Evolutionary conservation across 2,888 invertebrate species (phyloP), one percentile per base, ranked within the genome.

Genomic region (Coecobrya sp.): DNA sequence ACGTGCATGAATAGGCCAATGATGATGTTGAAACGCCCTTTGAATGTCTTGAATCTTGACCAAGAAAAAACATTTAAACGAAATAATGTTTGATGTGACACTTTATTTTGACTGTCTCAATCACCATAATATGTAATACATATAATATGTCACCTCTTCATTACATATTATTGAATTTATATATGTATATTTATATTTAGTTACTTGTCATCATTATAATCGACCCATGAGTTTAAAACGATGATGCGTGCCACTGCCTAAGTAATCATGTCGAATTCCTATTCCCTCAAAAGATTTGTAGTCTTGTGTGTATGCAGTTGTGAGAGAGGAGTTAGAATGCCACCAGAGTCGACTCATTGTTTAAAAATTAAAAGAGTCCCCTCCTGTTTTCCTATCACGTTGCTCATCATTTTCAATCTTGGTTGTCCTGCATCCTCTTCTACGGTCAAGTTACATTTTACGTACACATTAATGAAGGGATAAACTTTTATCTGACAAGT

Each of bases 261-360:
- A 49, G 76, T 42, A 22, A 30, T 55, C 55, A 30, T 36, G 55
- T 81, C 27, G 30, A 59, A 81, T 30, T 81, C 81, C 81, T 30
- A 81, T 81, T 81, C 27, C n/a, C 7, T 25, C 27, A 79, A 19
- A 45, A 76, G 45, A 76, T 16, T 68, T 73, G 10, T 73, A 25
- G 2, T 25, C 16, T 1, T 42, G 11, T 22, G 11, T 22, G 45
- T 45, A 19, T 42, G 30, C 8, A 19, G 16, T 36, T 36, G 36
- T 36, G 42, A 49, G 3, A 49, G 5, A 49, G 11, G 10, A 79
- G 25, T n/a, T 3, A 25, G 52, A 79, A 91, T 82, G 59, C 86
- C 86, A 91, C 86, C 86, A 91, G 73, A 81, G 87, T 87, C 30
- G 82, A 62, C 42, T 49, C 62, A 62, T 92, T 92, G 86, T 91